Percentiles rank a stretch among this genome's conserved stretches.
Conservation (phyloP, 2,113 vertebrate species). For the Pterocles gutturalis region DNA sequence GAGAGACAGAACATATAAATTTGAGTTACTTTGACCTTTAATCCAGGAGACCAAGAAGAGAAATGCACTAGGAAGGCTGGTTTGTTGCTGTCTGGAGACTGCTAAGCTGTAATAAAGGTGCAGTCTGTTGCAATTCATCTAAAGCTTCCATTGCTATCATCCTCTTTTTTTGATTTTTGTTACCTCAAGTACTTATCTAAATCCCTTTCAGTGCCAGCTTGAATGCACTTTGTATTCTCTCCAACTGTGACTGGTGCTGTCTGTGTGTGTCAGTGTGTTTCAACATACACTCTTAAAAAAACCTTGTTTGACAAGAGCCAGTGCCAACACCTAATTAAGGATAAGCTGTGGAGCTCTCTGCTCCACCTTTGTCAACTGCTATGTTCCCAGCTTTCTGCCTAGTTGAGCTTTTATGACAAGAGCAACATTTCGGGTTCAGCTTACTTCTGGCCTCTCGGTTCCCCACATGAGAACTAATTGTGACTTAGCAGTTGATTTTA, state of each 20-base stretch:
- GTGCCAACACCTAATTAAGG: constrained; percentile 84
- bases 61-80: constrained; percentile 69
- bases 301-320: constrained; percentile 80
- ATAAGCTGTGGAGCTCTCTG: constrained; percentile 74
- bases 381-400: constrained; percentile 79
- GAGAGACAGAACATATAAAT: constrained; percentile 71
- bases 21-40: constrained; percentile 83
- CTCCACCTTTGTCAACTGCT: constrained; percentile 77
- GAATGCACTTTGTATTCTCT: constrained; percentile 79
- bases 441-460: constrained; percentile 19
- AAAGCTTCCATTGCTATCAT: constrained; percentile 77
- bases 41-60: constrained; percentile 73
- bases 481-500: background rate
- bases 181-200: constrained; percentile 84
- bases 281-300: constrained; percentile 62
- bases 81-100: constrained; percentile 82
- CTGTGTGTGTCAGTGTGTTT: constrained; percentile 67
- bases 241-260: constrained; percentile 74
- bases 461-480: background rate
- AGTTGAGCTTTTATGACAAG: constrained; percentile 80
- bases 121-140: constrained; percentile 79
- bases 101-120: constrained; percentile 84
- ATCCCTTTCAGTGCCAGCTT: constrained; percentile 82
- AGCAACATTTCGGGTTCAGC: constrained; percentile 65
- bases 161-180: constrained; percentile 80